A percentile compares a stretch with the other conserved stretches of the same genome.
Conservation (phyloP, 1,140 invertebrate genomes). For the Hyles vespertilio region DNA sequence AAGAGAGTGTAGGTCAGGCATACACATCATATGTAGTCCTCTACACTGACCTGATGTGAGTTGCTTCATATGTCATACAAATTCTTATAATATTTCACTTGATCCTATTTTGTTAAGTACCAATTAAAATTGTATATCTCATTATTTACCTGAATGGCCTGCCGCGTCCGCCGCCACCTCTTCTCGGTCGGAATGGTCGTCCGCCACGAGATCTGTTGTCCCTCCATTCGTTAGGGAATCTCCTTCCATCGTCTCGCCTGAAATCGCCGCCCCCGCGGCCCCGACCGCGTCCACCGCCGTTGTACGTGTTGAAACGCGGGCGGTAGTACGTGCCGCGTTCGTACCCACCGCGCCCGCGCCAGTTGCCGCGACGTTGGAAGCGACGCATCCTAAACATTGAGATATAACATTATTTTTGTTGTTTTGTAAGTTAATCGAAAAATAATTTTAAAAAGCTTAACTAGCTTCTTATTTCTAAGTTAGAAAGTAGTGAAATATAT, state of each 20-base stretch:
- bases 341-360: constrained; percentile 77
- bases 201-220: constrained; percentile 62
- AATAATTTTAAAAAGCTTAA: no score
- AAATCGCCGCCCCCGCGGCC: constrained; percentile 76
- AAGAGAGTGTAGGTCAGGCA: no score
- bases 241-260: constrained; percentile 75
- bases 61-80: no score
- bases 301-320: constrained; percentile 81
- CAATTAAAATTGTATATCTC: no score
- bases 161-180: constrained; percentile 61
- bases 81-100: no score
- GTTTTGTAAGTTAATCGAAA: no score
- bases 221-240: constrained; percentile 64
- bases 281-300: constrained; percentile 72
- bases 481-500: no score
- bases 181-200: constrained; percentile 55
- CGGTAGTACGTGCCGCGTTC: constrained; percentile 86
- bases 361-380: constrained; percentile 68
- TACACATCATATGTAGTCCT: no score
- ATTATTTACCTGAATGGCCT: constrained; percentile 62
- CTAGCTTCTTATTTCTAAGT: no score
- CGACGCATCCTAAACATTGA: constrained; percentile 44
- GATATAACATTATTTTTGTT: neutral
- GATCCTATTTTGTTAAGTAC: no score
- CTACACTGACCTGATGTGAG: no score